Percentiles rank a stretch among this genome's conserved stretches.
phyloP scores from a whole-genome alignment of 2,113 vertebrate species.

The Delphinapterus leucas region DNA sequence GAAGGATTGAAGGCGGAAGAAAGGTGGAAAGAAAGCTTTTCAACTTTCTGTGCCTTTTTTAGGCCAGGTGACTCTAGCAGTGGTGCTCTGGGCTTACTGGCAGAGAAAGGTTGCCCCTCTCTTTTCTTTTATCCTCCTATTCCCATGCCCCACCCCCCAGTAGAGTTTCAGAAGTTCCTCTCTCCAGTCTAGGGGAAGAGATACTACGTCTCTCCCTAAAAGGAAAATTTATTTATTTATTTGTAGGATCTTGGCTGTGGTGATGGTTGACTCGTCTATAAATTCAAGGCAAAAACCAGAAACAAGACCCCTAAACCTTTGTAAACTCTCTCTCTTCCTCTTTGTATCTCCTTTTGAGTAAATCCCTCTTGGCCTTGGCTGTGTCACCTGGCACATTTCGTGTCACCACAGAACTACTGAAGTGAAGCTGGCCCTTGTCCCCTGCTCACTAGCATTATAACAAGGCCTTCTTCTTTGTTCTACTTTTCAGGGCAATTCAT shows the following conservation, averaged over 20 bases:
- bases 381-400: background rate
- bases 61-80: background rate
- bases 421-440: background rate
- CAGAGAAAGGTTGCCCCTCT: background rate
- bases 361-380: background rate
- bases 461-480: background rate
- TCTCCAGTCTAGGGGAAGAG: background rate
- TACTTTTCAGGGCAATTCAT: background rate
- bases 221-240: background rate
- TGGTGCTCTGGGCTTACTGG: background rate
- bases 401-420: background rate
- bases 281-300: background rate
- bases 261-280: background rate
- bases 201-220: background rate
- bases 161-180: background rate
- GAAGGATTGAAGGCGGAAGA: background rate
- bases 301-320: background rate
- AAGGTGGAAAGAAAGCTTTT: background rate
- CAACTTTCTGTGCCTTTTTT: background rate
- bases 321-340: background rate
- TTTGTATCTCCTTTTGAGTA: background rate
- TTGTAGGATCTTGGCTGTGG: background rate
- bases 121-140: background rate
- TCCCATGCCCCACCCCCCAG: fast-evolving
- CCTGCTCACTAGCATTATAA: background rate